Base-by-base conservation (phyloP, 2,113 vertebrate genomes). In the Rhinolophus sinicus region DNA sequence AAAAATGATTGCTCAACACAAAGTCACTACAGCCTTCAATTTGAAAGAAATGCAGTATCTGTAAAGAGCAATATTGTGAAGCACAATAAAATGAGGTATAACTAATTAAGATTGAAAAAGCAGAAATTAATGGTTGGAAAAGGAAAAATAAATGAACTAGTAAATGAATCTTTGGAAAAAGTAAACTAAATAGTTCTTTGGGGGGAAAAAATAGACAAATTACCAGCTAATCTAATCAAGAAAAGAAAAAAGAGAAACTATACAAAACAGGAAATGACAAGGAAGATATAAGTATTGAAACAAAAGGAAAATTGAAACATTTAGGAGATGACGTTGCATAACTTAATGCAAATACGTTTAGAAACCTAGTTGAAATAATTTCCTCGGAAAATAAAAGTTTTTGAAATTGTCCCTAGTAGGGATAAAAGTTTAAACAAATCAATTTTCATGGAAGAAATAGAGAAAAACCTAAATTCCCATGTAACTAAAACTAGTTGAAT, bases 321-420 rank as follows among this genome's bases (percentile, higher is more conserved):
- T 90, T 85, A 62, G 73, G 56, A 82, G 12, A 72, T 13, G 35
- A 73, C 16, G 60, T 76, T 47, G 6, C 24, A 64, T 38, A 80
- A n/a, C 21, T 52, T 91, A 7, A n/a, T 70, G 33, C 19, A 90
- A 76, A 69, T 78, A 12, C 26, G 8, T 47, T 64, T 72, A 28
- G 64, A 95, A 95, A 64, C 75, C 30, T 80, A 44, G 8, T 72
- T 87, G 64, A 89, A 65, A 82, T 91, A 47, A 80, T 80, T 56
- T 3, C 22, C 35, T 54, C 24, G 28, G 65, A 91, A 80, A 86
- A 52, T 86, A 30, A 72, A 90, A 83, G 67, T 94, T 95, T 64
- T 73, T 5, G 80, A 44, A 86, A 80, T 28, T 86, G 35, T 47
- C 30, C 28, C 16, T 62, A 44, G 44, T 35, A 72, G 54, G 19